Evolutionary conservation across 2,113 vertebrate genomes (phyloP).

Genomic region (Triplophysa rosa): DNA sequence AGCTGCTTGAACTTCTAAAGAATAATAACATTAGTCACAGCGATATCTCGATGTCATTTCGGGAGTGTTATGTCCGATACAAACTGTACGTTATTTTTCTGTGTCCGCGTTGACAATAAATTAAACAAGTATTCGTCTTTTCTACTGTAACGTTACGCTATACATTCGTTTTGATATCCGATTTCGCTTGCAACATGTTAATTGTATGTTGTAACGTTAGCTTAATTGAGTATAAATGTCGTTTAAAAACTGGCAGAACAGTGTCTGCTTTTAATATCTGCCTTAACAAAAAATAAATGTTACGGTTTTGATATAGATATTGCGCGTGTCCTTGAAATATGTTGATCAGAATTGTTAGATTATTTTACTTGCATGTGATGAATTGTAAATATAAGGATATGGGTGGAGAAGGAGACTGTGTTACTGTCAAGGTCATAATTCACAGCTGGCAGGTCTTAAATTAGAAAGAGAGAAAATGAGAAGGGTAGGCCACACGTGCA

Average conservation of each 20-base stretch:
- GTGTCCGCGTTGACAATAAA: background rate
- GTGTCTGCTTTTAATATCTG: background rate
- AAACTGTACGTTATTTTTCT: background rate
- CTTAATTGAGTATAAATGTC: background rate
- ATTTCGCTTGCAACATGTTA: background rate
- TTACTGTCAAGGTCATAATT: background rate
- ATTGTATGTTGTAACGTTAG: background rate
- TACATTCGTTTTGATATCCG: background rate
- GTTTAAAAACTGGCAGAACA: background rate
- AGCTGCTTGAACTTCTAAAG: conserved; percentile 2
- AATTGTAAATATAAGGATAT: conserved; percentile 2
- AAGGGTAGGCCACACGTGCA: background rate
- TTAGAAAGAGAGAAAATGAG: conserved; percentile 11
- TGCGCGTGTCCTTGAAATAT: background rate
- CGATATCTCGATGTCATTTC: background rate
- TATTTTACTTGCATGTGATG: background rate
- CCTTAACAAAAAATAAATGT: background rate
- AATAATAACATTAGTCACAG: background rate
- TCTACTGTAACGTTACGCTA: background rate
- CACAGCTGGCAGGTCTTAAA: conserved; percentile 20
- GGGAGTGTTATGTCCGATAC: background rate
- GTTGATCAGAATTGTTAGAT: background rate
- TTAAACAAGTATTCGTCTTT: too few relatives aligned
- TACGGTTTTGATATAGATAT: background rate
- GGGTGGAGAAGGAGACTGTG: background rate